Percentiles rank a stretch among this genome's conserved stretches.
Conservation (phyloP, 1,140 invertebrate genomes). For the Chrysomallon squamiferum region DNA sequence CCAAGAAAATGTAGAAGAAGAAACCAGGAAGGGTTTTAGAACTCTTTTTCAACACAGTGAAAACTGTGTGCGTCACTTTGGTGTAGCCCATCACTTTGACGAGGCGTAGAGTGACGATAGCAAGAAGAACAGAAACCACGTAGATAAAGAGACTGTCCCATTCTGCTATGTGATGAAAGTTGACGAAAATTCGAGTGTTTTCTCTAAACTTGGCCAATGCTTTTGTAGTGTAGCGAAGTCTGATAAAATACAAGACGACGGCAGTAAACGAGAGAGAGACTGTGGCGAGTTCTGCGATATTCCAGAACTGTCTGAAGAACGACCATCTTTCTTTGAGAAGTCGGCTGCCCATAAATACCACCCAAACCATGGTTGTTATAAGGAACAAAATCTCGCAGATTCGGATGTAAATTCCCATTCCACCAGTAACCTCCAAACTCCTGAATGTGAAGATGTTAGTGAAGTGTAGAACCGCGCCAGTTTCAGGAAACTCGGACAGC, state of each 20-base stretch:
- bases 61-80: conserved; percentile 12
- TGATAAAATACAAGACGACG: conserved; percentile 16
- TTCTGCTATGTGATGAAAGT: conserved; percentile 29
- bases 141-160: conserved; percentile 27
- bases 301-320: conserved; percentile 28
- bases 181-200: conserved; percentile 23
- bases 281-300: conserved; percentile 20
- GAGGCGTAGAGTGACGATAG: conserved; percentile 25
- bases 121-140: conserved; percentile 14
- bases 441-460: conserved; percentile 25
- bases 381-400: conserved; percentile 21
- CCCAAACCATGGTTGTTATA: conserved; percentile 10
- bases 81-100: conserved; percentile 26
- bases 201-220: conserved; percentile 18
- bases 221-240: conserved; percentile 10
- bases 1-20: conserved; percentile 17
- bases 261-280: conserved; percentile 10
- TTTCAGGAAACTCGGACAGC: conserved; percentile 62
- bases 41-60: conserved; percentile 13
- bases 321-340: conserved; percentile 6
- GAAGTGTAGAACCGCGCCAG: conserved; percentile 52
- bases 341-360: conserved; percentile 5
- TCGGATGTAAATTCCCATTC: conserved; percentile 12
- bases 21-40: conserved; percentile 16
- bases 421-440: conserved; percentile 16